These are phyloP conservation scores for Patagioenas fasciata DNA, from an alignment of 2,113 vertebrate species.

Conservation along the genomic window DNA sequence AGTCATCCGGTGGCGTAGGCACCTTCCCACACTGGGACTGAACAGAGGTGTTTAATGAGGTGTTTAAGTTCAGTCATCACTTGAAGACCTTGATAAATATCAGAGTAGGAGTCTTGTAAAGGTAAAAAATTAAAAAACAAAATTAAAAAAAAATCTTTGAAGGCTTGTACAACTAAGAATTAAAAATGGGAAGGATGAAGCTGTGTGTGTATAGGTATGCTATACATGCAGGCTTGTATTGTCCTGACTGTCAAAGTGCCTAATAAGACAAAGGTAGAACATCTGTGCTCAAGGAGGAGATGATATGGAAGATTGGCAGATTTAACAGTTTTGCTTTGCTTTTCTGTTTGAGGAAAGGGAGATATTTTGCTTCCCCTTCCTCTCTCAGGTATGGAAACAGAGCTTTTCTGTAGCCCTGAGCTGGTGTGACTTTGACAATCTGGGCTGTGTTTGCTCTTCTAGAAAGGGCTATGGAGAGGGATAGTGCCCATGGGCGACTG, in stretches of 20 bases:
- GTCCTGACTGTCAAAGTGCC: neutral
- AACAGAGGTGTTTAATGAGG: neutral
- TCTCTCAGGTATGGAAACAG: neutral
- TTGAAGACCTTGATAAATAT: neutral
- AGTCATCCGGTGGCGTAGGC: neutral
- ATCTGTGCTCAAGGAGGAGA: neutral
- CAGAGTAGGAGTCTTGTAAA: neutral
- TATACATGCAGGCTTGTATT: neutral
- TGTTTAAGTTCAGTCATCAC: neutral
- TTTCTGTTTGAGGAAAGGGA: neutral
- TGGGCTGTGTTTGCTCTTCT: neutral
- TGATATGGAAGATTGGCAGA: neutral
- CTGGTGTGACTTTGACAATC: neutral
- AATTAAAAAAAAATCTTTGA: neutral
- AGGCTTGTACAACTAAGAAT: neutral
- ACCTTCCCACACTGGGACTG: neutral
- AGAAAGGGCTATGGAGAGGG: neutral
- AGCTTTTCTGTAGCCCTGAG: neutral
- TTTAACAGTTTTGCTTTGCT: neutral
- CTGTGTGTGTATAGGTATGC: neutral
- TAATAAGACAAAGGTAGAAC: neutral
- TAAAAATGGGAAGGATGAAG: neutral
- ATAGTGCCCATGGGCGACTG: neutral
- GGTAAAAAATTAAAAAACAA: neutral
- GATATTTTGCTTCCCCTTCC: neutral